A percentile compares a stretch with the other conserved stretches of the same genome.
Evolutionary conservation across 1,140 invertebrate genomes (phyloP).

Genomic region (Adoxophyes honmai): DNA sequence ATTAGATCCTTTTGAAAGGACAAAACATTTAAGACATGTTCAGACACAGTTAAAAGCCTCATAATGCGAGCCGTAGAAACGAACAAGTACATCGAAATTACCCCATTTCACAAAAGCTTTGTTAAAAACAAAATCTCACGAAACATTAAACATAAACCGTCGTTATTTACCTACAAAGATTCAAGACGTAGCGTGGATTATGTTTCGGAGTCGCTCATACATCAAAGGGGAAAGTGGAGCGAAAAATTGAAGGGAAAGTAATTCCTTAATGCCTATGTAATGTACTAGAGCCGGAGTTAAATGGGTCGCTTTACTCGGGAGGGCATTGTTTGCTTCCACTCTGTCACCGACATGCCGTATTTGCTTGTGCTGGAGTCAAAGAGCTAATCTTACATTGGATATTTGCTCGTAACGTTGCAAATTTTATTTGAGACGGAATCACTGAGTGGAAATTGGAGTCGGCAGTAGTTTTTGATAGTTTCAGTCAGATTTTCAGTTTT

Average conservation of each 20-base stretch:
- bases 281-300: slow-evolving; percentile 11
- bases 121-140: too few species aligned
- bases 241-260: slow-evolving; percentile 46
- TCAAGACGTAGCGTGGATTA: slow-evolving; percentile 81
- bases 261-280: slow-evolving; percentile 10
- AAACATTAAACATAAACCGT: too few species aligned
- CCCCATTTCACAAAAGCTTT: too few species aligned
- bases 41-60: too few species aligned
- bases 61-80: too few species aligned
- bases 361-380: slow-evolving; percentile 1
- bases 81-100: too few species aligned
- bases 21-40: too few species aligned
- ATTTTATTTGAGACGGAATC: background rate
- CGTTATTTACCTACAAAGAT: too few species aligned
- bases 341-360: slow-evolving; percentile 15
- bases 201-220: slow-evolving; percentile 7
- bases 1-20: too few species aligned
- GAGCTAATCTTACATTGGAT: slow-evolving; percentile 2
- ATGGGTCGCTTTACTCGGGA: slow-evolving; percentile 1
- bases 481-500: too few species aligned
- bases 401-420: background rate
- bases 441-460: too few species aligned
- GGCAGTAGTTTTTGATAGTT: too few species aligned
- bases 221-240: slow-evolving; percentile 82
- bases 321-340: slow-evolving; percentile 17